Base-by-base conservation (phyloP, 2,113 vertebrate species). In the Pelobates fuscus region DNA sequence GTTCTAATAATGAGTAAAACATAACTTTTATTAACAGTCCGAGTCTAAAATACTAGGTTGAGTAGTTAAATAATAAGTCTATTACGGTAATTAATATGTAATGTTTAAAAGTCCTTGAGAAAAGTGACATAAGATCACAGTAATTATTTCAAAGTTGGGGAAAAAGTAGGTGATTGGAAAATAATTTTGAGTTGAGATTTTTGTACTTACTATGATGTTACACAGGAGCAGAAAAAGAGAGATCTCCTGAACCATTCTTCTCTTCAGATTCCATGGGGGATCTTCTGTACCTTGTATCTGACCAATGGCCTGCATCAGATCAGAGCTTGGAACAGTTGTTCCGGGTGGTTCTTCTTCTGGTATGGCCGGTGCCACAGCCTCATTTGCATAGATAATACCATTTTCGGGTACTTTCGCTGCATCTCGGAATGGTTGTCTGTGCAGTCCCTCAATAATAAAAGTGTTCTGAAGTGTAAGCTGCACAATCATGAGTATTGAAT, bases 361-460 rank as follows among this genome's bases (percentile, higher is more conserved):
- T 14, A 75, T 14, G 0, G 86, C 85, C n/a, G 90, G 87, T 30
- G 91, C 83, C 60, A 89, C 74, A 0, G 92, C 87, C 0, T 89
- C 78, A 77, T 97, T 98, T 21, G 86, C 82, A 41, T 95, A 90
- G 71, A 87, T 88, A 57, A 92, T 88, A 3, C 88, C 87, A 70
- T 90, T 91, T 77, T 83, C 86, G 55, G 74, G 4, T 0, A 71
- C 1, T 0, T 68, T 74, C 71, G 87, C 52, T 8, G 68, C 70
- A 57, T 90, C 85, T 1, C 80, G 82, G 70, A 84, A 89, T 1
- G 90, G 91, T 80, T 90, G 79, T 8, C 89, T 84, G 43, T 91
- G 90, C 15, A 94, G 83, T 3, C 92, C 92, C 80, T 93, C 90
- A 1, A 94, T 87, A 25, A 94, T 88, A 77, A 93, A 94, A 54